Evolutionary conservation across 1,140 invertebrate species (phyloP).

Genomic region (Nylanderia fulva): DNA sequence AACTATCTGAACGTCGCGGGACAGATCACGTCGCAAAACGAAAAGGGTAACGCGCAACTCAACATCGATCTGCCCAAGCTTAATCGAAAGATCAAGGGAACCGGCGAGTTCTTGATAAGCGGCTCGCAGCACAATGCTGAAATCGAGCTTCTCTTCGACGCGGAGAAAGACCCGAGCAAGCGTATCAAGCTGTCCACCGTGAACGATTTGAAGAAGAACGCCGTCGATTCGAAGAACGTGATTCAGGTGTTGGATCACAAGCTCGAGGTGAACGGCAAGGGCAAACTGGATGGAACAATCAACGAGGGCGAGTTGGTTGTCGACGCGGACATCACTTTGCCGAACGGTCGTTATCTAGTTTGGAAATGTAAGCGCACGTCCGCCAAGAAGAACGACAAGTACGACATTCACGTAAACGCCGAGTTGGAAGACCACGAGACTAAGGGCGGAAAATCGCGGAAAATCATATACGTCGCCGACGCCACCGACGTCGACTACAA

Average conservation of each 20-base stretch:
- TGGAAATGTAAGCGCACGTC: constrained; percentile 85
- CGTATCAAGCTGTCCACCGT: constrained; percentile 88
- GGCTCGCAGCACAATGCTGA: constrained; percentile 87
- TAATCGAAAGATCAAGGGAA: constrained; percentile 88
- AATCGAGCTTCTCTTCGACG: constrained; percentile 88
- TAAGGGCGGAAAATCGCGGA: constrained; percentile 86
- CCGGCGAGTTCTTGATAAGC: constrained; percentile 86
- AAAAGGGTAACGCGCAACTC: constrained; percentile 83
- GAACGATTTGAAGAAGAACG: constrained; percentile 86
- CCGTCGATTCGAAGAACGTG: constrained; percentile 89
- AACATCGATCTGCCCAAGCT: constrained; percentile 84
- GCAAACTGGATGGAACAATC: constrained; percentile 80
- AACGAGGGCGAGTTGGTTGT: constrained; percentile 83
- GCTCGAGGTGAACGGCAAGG: constrained; percentile 87
- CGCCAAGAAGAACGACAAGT: constrained; percentile 78
- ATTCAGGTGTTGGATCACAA: constrained; percentile 86
- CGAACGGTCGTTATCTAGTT: constrained; percentile 86
- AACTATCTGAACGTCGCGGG: constrained; percentile 81
- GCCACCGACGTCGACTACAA: constrained; percentile 82
- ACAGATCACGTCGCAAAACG: constrained; percentile 79
- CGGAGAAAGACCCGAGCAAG: constrained; percentile 89
- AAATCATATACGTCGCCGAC: constrained; percentile 81
- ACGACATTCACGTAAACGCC: constrained; percentile 81
- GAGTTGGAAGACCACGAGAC: constrained; percentile 85
- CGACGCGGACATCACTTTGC: constrained; percentile 87